Evolutionary conservation across 2,113 vertebrate species (phyloP), one percentile per base, ranked within the genome.

Genomic region (Chionodraco myersi): DNA sequence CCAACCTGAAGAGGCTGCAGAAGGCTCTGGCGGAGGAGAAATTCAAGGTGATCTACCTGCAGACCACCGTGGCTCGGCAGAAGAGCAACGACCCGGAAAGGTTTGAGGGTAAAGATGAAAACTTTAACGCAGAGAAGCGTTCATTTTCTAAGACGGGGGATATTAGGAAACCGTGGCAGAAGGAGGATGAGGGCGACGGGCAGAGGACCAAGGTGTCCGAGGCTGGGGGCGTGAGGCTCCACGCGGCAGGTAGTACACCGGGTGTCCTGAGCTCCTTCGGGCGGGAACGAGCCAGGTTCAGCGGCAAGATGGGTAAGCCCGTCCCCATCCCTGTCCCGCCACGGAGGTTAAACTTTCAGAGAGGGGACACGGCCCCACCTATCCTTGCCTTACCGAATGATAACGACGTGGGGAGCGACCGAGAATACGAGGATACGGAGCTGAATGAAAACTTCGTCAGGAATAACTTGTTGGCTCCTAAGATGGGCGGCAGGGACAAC

Each of bases 11-110:
- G 88, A 80, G 56, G 79, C 92, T 97, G 48, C 97, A 98, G 94
- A 96, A 95, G 78, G 94, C 94, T 66, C 92, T 97, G 83, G 93
- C 94, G 0, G 94, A 96, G 95, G 97, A 98, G 94, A 96, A 96
- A 86, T 97, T 98, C 92, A 98, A 97, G 94, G 95, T 96, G 88
- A 90, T 91, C 18, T 97, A 97, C 95, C 95, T 98, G 93, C 93
- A 97, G 95, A 95, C 95, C 79, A 95, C 95, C 74, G 80, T 97
- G 80, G 82, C 92, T 16, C 89, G 92, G 13, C 93, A 92, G 84
- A 93, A 73, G 87, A 89, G 51, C 13, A 52, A 8, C 41, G 90
- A 85, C 66, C 16, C 78, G 56, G 85, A 77, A 13, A 83, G 72
- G 60, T 83, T 26, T 59, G 60, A 10, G 6, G 83, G 56, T 0